phyloP scores from a whole-genome alignment of 2,113 vertebrate genomes.

The Clupea harengus region DNA sequence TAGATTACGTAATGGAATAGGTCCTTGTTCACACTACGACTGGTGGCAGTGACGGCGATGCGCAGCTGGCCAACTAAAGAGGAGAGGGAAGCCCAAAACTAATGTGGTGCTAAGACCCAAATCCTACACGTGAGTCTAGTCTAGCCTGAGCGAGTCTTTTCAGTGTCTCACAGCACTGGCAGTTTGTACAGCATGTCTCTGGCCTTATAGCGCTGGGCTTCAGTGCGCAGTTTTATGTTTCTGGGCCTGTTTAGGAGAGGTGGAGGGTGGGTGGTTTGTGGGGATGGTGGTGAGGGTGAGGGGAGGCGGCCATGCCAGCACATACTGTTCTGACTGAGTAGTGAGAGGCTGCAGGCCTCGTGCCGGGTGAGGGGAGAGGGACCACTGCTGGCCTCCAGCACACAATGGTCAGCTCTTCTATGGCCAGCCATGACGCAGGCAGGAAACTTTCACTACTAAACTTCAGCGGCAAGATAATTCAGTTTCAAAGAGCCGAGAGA shows the following conservation, averaged over 20 bases:
- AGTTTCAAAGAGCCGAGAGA: background rate
- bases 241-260: background rate
- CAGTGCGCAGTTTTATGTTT: background rate
- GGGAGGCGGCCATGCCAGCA: background rate
- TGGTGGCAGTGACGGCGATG: background rate
- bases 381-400: background rate
- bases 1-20: background rate
- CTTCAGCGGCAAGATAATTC: background rate
- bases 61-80: background rate
- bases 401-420: background rate
- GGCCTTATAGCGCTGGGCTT: background rate
- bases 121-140: background rate
- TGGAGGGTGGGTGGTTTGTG: background rate
- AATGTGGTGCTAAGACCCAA: background rate
- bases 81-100: too few relatives aligned
- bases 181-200: background rate
- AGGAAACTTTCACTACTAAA: background rate
- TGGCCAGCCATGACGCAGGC: background rate
- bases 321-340: background rate
- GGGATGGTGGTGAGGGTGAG: background rate
- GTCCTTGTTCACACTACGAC: background rate
- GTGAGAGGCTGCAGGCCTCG: background rate
- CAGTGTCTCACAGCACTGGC: background rate
- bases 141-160: background rate
- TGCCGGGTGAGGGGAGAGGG: background rate